A percentile compares a stretch with the other conserved stretches of the same genome.
phyloP scores from a whole-genome alignment of 2,888 invertebrate species.

The Ichneumoninae sp. region DNA sequence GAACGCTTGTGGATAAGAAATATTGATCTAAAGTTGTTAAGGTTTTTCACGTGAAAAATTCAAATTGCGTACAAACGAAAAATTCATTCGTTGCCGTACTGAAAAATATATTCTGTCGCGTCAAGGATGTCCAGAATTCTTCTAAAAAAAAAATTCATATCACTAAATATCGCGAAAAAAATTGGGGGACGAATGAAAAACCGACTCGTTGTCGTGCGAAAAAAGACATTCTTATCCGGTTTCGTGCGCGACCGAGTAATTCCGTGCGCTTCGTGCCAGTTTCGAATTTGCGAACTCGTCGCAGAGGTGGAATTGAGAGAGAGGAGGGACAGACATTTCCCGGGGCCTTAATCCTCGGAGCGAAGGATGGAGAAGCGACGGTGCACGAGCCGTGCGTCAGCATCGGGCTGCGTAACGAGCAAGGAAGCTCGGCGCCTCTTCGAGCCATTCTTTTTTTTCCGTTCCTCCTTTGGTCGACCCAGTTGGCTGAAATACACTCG shows the following conservation, averaged over 20 bases:
- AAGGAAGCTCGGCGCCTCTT: constrained; percentile 49
- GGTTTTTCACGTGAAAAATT: no score
- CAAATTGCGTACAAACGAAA: no score
- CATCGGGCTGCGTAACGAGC: constrained; percentile 59
- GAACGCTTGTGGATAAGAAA: no score
- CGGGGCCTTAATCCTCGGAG: not conserved
- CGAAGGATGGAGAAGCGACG: constrained; percentile 15
- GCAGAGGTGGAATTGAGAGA: constrained; percentile 5
- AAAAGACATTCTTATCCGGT: not conserved
- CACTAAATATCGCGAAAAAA: not conserved
- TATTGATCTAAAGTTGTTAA: no score
- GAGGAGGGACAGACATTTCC: constrained; percentile 28
- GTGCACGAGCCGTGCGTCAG: constrained; percentile 31
- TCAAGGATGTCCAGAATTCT: not conserved
- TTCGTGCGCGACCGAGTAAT: not conserved
- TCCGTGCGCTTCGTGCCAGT: not conserved
- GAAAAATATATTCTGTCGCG: constrained; percentile 1
- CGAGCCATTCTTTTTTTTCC: constrained; percentile 26
- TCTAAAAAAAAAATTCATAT: not conserved
- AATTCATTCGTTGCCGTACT: not conserved
- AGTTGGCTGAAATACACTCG: constrained; percentile 59
- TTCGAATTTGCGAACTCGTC: not conserved
- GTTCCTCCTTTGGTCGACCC: constrained; percentile 48
- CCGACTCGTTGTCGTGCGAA: no score
- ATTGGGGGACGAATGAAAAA: no score